Base-by-base conservation (phyloP, 2,888 invertebrate genomes). In the Nomada goodeniana region DNA sequence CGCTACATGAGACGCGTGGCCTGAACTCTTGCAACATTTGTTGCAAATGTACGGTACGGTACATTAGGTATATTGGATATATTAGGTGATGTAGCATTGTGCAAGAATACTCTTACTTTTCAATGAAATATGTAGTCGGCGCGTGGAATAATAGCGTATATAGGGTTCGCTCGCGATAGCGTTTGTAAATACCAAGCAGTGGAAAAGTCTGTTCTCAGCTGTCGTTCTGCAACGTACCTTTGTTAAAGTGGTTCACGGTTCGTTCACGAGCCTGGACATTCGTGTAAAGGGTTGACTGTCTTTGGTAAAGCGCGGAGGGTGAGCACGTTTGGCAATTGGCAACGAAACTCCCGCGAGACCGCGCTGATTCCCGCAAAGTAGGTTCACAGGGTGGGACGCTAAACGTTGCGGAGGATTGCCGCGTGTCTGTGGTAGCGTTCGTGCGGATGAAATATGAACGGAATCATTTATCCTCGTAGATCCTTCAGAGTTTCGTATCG, bases 271-370 rank as follows among this genome's bases (percentile, higher is more conserved):
- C 13, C 26, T n/a, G 44, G 20, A 50, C 9, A 18, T 47, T 47
- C 47, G 15, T 5, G 29, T 3, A 26, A n/a, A 10, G 3, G 7
- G 15, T 13, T 3, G 61, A 44, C 64, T 23, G n/a, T 64, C 42
- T 44, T 29, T n/a, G 59, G 11, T 23, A 15, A 10, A 47, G 20
- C 53, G 72, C 29, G 50, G 11, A 47, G 53, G 71, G 36, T 36
- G 7, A 47, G 18, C 29, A 36, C 72, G 72, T 63, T 36, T 11
- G 10, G 64, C 44, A 26, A 68, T 53, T 36, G 73, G 15, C 47
- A 50, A 18, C 20, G 52, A 26, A 53, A 52, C 59, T 44, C 55
- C 29, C 60, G 29, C 11, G 67, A 18, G 61, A 44, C 53, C 55
- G 23, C 53, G 26, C 44, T 55, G 77, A 53, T 60, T 2, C 20